phyloP scores from a whole-genome alignment of 2,113 vertebrate species.

The Heptranchias perlo region DNA sequence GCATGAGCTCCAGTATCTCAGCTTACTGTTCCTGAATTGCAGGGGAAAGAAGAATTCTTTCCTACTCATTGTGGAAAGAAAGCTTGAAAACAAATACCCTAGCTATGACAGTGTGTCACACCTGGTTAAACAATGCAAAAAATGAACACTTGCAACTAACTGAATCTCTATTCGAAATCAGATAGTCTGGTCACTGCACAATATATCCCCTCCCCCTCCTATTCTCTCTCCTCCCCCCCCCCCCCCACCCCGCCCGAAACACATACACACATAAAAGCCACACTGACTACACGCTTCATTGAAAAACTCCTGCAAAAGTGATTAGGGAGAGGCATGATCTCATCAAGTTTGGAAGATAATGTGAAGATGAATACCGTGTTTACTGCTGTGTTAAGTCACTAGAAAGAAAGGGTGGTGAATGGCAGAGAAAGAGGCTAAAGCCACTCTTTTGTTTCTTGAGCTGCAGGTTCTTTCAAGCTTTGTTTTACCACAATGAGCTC shows the following conservation, averaged over 20 bases:
- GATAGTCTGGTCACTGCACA: neutral
- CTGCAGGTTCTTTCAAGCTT: slow-evolving; percentile 32
- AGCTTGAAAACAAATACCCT: slow-evolving; percentile 67
- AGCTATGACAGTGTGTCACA: slow-evolving; percentile 59
- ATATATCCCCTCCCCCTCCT: neutral
- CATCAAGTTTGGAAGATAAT: slow-evolving; percentile 38
- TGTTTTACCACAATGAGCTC: slow-evolving; percentile 38
- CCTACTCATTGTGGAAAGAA: slow-evolving; percentile 39
- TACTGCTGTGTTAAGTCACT: slow-evolving; percentile 38
- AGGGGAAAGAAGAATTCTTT: neutral
- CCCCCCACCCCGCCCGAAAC: neutral
- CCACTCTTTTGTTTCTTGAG: slow-evolving; percentile 33
- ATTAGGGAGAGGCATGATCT: slow-evolving; percentile 36
- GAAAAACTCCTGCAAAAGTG: slow-evolving; percentile 33
- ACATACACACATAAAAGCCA: neutral
- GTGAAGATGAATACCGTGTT: slow-evolving; percentile 37
- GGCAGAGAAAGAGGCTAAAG: slow-evolving; percentile 27
- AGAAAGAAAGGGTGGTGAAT: slow-evolving; percentile 33
- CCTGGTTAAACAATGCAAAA: slow-evolving; percentile 57
- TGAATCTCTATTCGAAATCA: neutral
- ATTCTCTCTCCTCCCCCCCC: no score
- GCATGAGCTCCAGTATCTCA: neutral
- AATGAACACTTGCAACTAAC: neutral
- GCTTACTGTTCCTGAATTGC: neutral
- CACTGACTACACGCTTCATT: slow-evolving; percentile 35